A percentile compares a stretch with the other conserved stretches of the same genome.
phyloP scores from a whole-genome alignment of 1,140 invertebrate genomes.

The Apis dorsata region DNA sequence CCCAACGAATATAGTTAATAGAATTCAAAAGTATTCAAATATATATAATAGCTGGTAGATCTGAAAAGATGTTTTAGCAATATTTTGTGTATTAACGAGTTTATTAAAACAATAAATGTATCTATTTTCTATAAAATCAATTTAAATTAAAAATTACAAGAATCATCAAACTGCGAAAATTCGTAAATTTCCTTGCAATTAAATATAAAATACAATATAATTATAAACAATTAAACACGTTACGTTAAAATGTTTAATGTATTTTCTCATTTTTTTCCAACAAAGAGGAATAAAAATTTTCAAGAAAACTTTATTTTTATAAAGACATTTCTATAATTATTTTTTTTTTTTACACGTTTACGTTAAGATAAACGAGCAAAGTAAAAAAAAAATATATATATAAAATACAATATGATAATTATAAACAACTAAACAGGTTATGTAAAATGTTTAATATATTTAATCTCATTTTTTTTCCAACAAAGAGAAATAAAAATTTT shows the following conservation, averaged over 20 bases:
- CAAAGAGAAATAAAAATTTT: too few relatives aligned
- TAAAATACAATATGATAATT: too few relatives aligned
- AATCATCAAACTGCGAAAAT: neutral
- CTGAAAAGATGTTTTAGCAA: neutral
- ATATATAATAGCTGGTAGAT: too few relatives aligned
- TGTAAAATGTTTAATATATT: too few relatives aligned
- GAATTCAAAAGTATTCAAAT: neutral
- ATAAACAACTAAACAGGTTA: too few relatives aligned
- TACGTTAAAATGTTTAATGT: neutral
- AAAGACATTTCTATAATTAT: neutral
- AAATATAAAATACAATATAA: neutral
- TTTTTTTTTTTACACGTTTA: neutral
- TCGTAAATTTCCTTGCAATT: neutral
- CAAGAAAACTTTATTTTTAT: neutral
- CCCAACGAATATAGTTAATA: conserved; percentile 37
- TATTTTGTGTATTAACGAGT: neutral
- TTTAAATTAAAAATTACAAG: neutral
- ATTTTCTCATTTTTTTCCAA: neutral
- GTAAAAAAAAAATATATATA: too few relatives aligned
- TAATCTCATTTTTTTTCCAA: too few relatives aligned
- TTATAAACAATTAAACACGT: neutral
- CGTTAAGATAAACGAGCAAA: neutral
- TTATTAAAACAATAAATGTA: neutral
- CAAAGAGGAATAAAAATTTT: neutral
- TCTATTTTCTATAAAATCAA: neutral